Evolutionary conservation across 2,113 vertebrate species (phyloP), one percentile per base, ranked within the genome.

Genomic region (Rhizomys pruinosus): DNA sequence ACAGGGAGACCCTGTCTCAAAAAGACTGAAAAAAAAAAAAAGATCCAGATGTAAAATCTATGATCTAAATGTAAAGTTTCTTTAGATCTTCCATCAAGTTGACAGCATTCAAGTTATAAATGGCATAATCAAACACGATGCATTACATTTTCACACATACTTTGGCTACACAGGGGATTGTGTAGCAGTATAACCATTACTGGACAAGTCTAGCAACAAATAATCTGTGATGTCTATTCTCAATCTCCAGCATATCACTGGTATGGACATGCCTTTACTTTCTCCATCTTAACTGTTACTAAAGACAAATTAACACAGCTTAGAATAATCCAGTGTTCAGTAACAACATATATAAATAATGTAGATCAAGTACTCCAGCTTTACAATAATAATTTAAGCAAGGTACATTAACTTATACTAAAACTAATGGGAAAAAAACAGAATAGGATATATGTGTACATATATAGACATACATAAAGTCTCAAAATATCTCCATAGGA

Each of bases 1-100:
- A n/a, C n/a, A n/a, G n/a, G n/a, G n/a, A n/a, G n/a, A n/a, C n/a
- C n/a, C n/a, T n/a, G n/a, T n/a, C n/a, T n/a, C n/a, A n/a, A n/a
- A n/a, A n/a, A n/a, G n/a, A n/a, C n/a, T n/a, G n/a, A 57, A 57
- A 57, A 57, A 57, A 57, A 8, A 57, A 57, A 57, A 57, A 57
- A 8, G 15, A 95, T 90, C 85, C 96, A 96, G 69, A 84, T 95
- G 91, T 94, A n/a, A n/a, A n/a, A n/a, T 93, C 93, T 85, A 94
- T 95, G 95, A 82, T 66, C 84, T 39, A 10, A 87, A 89, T 81
- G 84, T n/a, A 78, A 90, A 96, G 29, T 87, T 88, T 86, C 34
- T 92, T 92, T 86, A 79, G 91, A 86, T 86, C 89, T 87, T 57
- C 88, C 78, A 80, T 93, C 16, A 23, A 94, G n/a, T 61, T 82